Conservation (phyloP, 1,140 invertebrate species). For the Lanistes nyassanus region DNA sequence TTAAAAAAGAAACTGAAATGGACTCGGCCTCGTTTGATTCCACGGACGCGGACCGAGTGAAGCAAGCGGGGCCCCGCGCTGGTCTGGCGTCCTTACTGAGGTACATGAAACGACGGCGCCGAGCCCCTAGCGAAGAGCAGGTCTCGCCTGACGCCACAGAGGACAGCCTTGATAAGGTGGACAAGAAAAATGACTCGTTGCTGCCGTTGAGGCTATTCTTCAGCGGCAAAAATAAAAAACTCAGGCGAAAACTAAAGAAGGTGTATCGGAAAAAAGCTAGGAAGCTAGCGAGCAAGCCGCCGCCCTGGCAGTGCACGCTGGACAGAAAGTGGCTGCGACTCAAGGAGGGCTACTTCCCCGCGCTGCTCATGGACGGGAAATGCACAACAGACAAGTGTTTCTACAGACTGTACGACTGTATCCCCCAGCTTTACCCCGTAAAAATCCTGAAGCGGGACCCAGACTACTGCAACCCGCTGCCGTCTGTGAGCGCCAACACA, state of each 20-base stretch:
- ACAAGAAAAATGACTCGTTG: conserved; percentile 35
- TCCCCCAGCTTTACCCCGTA: conserved; percentile 47
- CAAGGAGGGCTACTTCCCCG: conserved; percentile 46
- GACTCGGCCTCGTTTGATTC: conserved; percentile 18
- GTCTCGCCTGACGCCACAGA: conserved; percentile 2
- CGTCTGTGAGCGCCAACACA: conserved; percentile 39
- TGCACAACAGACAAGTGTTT: conserved; percentile 52
- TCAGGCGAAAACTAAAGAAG: conserved; percentile 38
- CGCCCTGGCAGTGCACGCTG: conserved; percentile 53
- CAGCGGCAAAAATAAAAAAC: conserved; percentile 38
- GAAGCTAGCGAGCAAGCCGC: conserved; percentile 32
- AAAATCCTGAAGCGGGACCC: conserved; percentile 49
- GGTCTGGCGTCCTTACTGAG: conserved; percentile 13
- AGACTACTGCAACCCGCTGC: conserved; percentile 52
- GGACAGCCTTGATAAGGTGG: conserved; percentile 18
- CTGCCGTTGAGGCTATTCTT: conserved; percentile 21
- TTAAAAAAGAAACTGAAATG: conserved; percentile 19
- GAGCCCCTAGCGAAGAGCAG: conserved; percentile 13
- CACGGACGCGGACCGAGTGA: conserved; percentile 5
- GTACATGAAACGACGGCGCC: conserved; percentile 33
- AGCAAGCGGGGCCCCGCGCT: neutral
- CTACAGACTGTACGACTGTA: conserved; percentile 51
- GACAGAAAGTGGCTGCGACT: conserved; percentile 32
- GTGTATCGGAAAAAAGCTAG: conserved; percentile 37
- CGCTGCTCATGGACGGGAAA: conserved; percentile 40